phyloP scores from a whole-genome alignment of 1,140 invertebrate species.

The Tribolium madens region DNA sequence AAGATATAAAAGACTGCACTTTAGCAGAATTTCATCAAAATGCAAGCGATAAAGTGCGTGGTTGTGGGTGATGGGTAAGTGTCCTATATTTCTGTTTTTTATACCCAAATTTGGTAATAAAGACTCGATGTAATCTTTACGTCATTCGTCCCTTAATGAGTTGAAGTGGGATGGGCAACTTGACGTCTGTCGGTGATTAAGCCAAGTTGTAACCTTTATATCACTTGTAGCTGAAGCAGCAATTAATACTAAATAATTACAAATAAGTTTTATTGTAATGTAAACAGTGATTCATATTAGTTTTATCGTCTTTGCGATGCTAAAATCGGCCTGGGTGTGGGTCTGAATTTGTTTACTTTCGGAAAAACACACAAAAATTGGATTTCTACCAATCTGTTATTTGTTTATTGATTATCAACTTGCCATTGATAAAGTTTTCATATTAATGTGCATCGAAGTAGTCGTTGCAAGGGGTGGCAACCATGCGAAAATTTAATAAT shows the following conservation, averaged over 20 bases:
- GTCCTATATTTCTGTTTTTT: conserved; percentile 26
- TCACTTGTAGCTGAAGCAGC: conserved; percentile 26
- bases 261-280: conserved; percentile 23
- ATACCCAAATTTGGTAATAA: not conserved
- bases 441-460: too few species aligned
- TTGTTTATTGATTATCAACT: conserved; percentile 17
- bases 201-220: conserved; percentile 15
- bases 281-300: conserved; percentile 22
- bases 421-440: not conserved
- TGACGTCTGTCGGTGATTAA: conserved; percentile 15
- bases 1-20: conserved; percentile 16
- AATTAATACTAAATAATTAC: conserved; percentile 23
- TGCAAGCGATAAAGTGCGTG: conserved; percentile 97
- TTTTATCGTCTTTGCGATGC: not conserved
- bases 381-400: not conserved
- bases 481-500: not conserved
- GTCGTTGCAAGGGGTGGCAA: too few species aligned
- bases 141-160: not conserved
- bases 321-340: conserved; percentile 4
- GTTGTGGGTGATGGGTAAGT: conserved; percentile 94
- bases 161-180: not conserved
- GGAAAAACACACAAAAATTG: not conserved
- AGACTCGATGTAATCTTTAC: not conserved
- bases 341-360: conserved; percentile 9
- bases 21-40: conserved; percentile 62